These are phyloP conservation scores for Pachypanchax playfairii DNA, from an alignment of 2,113 vertebrate species.

Conservation along the genomic window DNA sequence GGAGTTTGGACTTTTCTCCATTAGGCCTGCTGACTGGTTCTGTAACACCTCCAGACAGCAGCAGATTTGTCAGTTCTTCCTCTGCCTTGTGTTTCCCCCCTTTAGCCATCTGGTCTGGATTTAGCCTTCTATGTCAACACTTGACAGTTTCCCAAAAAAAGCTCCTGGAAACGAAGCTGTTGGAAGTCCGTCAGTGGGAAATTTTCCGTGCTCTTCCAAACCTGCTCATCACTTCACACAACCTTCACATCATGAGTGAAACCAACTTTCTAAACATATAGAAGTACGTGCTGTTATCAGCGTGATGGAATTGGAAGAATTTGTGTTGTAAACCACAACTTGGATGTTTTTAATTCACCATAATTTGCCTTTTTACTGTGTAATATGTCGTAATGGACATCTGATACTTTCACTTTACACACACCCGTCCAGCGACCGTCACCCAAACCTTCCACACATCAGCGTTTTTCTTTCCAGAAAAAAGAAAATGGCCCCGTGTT, in stretches of 20 bases:
- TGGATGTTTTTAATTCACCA: slow-evolving; percentile 32
- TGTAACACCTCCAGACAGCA: slow-evolving; percentile 43
- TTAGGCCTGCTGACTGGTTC: slow-evolving; percentile 45
- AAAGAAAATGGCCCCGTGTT: slow-evolving; percentile 1
- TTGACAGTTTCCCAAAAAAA: slow-evolving; percentile 29
- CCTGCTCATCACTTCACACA: slow-evolving; percentile 13
- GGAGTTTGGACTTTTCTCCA: slow-evolving; percentile 35
- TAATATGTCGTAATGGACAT: slow-evolving; percentile 5
- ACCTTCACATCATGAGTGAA: slow-evolving; percentile 24
- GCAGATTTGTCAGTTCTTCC: slow-evolving; percentile 56
- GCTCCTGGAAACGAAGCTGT: slow-evolving; percentile 55
- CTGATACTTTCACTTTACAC: slow-evolving; percentile 3
- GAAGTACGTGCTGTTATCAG: slow-evolving; percentile 20
- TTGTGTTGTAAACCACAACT: neutral
- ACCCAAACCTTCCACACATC: slow-evolving; percentile 8
- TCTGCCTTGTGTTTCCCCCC: slow-evolving; percentile 31
- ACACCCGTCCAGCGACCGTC: slow-evolving; percentile 21
- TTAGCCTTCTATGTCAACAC: slow-evolving; percentile 50
- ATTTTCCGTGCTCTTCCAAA: slow-evolving; percentile 25
- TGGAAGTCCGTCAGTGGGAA: slow-evolving; percentile 51
- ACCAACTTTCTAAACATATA: slow-evolving; percentile 16
- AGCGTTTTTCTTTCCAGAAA: slow-evolving; percentile 6
- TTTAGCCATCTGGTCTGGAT: slow-evolving; percentile 65
- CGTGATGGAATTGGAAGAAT: slow-evolving; percentile 44
- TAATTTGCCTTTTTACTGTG: slow-evolving; percentile 5